phyloP scores from a whole-genome alignment of 2,113 vertebrate species.

The Mesitornis unicolor region DNA sequence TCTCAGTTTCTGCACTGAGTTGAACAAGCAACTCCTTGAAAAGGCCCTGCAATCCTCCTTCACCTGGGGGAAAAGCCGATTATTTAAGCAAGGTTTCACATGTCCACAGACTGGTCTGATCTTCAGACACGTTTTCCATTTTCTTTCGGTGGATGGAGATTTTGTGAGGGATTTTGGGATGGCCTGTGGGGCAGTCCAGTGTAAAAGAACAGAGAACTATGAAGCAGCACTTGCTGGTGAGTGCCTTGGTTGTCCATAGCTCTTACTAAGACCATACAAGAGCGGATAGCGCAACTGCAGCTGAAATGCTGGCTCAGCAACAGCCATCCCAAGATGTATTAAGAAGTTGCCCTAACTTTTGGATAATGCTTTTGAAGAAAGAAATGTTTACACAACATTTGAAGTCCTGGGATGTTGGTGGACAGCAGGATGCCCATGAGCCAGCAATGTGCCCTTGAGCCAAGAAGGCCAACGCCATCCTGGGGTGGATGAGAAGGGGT shows the following conservation, averaged over 20 bases:
- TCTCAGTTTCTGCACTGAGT: neutral
- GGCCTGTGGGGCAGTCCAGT: neutral
- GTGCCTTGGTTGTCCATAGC: neutral
- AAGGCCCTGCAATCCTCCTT: neutral
- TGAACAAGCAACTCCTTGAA: neutral
- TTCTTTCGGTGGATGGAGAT: neutral
- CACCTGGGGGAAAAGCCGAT: neutral
- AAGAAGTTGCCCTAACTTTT: neutral
- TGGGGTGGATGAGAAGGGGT: too few relatives aligned
- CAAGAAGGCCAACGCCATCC: too few relatives aligned
- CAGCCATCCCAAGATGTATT: neutral
- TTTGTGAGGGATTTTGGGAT: neutral
- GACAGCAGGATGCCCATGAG: too few relatives aligned
- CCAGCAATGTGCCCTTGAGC: too few relatives aligned
- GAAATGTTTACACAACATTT: neutral
- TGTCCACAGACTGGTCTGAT: rapidly evolving
- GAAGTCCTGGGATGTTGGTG: too few relatives aligned
- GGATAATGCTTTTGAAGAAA: neutral
- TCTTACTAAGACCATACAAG: neutral
- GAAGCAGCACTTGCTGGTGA: neutral
- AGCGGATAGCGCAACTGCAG: neutral
- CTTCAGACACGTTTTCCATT: neutral
- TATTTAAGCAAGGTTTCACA: neutral
- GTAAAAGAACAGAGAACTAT: neutral
- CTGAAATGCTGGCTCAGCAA: neutral